Evolutionary conservation across 1,140 invertebrate species (phyloP).

Genomic region (Polypedilum pembai): DNA sequence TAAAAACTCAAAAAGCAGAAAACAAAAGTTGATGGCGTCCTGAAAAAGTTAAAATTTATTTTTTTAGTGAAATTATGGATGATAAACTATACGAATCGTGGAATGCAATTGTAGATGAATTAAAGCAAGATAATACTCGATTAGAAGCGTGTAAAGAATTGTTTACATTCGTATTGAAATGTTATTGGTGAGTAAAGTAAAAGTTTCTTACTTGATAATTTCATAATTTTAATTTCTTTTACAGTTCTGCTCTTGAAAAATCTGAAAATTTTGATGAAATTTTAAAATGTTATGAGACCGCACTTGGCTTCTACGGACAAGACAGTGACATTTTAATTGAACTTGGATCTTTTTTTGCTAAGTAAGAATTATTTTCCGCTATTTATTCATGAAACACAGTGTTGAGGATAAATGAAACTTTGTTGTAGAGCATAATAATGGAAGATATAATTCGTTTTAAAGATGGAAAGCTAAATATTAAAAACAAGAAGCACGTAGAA

Average conservation of each 20-base stretch:
- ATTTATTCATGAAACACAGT: neutral
- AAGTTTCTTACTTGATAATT: neutral
- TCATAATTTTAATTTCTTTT: neutral
- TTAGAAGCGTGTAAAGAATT: neutral
- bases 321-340: neutral
- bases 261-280: constrained; percentile 23
- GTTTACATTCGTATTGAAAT: neutral
- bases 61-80: no score
- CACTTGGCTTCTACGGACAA: neutral
- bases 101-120: neutral
- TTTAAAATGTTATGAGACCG: constrained; percentile 23
- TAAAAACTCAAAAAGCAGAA: no score
- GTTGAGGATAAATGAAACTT: neutral
- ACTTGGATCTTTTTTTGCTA: neutral
- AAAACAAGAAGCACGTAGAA: neutral
- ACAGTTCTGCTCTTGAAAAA: neutral
- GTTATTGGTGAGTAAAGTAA: neutral
- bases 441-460: neutral
- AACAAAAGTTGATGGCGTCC: no score
- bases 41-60: no score
- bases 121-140: neutral
- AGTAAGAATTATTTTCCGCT: neutral
- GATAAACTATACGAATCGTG: neutral
- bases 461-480: neutral
- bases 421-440: neutral